Conservation (phyloP, 2,797 vertebrate species). For the Hydrolagus colliei region DNA sequence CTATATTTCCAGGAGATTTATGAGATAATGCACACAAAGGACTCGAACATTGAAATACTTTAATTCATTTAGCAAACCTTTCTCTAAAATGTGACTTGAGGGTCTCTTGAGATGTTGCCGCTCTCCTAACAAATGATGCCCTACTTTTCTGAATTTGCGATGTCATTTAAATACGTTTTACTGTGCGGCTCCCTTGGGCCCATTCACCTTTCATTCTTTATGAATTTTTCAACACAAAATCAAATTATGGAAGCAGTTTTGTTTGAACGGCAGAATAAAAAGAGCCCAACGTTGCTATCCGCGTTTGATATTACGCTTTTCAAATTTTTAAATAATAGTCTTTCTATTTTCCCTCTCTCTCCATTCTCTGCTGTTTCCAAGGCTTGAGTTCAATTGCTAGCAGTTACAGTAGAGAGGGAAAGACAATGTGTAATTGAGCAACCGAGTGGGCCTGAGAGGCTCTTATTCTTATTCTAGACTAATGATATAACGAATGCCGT, state of each 20-base stretch:
- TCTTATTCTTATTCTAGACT: too few species aligned
- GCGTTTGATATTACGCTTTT: background rate
- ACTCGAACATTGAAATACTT: background rate
- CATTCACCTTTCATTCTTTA: constrained; percentile 9
- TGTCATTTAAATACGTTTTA: constrained; percentile 15
- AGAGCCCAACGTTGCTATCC: background rate
- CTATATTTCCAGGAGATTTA: background rate
- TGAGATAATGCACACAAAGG: background rate
- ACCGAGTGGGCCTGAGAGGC: too few species aligned
- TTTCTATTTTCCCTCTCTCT: background rate
- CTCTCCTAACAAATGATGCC: constrained; percentile 9
- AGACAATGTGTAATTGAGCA: too few species aligned
- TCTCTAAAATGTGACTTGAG: background rate
- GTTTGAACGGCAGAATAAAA: background rate
- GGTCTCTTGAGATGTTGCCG: background rate
- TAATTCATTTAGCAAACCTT: background rate
- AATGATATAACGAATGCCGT: too few species aligned
- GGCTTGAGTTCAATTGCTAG: too few species aligned
- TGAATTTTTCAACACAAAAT: constrained; percentile 24
- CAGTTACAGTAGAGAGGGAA: too few species aligned
- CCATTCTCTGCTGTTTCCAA: background rate
- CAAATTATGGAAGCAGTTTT: background rate
- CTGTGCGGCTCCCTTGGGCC: constrained; percentile 17
- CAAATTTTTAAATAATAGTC: background rate
- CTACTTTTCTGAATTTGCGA: constrained; percentile 9